Base-by-base conservation (phyloP, 1,140 invertebrate species). In the Drosophila pruinosa region DNA sequence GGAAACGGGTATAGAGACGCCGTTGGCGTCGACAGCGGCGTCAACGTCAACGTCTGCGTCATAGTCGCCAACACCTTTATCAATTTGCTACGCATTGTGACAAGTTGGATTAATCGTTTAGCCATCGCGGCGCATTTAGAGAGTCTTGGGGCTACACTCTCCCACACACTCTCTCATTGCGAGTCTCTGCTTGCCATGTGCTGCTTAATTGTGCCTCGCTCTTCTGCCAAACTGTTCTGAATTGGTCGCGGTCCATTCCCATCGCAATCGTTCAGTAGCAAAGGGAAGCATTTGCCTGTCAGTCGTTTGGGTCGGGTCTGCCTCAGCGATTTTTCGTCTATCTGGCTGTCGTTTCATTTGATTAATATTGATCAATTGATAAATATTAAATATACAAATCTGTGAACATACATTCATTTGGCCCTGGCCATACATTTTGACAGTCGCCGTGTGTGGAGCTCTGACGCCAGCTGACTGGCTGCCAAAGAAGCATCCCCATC, bases 301-400 rank as follows among this genome's bases (percentile, higher is more conserved):
- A 57, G 78, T 77, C 78, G 78, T 58, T 67, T 47, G 58, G 48
- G 22, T n/a, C n/a, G n/a, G n/a, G n/a, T 38, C 26, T 19, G 22
- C 15, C 10, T 28, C 45, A 4, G 34, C 10, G 53, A 22, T 24
- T 31, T 8, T 58, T 10, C 31, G 50, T 36, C 31, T 53, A 47
- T 62, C 41, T 38, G 31, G 10, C 15, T 56, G 67, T 38, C 43
- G 39, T 75, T 58, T 70, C 45, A 63, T 70, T 86, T 58, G 72
- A 80, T 86, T 80, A 73, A 83, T 73, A 71, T 71, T 57, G 68
- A 71, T 71, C 68, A 82, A 86, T 72, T 85, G 72, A 77, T 86
- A 76, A 73, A 74, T 71, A 70, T 58, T 41, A 57, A 28, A 21
- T 12, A 45, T 45, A 45, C 14, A 62, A 26, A 52, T 38, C 22